phyloP scores from a whole-genome alignment of 2,888 invertebrate genomes.

The Gymnosoma rotundatum region DNA sequence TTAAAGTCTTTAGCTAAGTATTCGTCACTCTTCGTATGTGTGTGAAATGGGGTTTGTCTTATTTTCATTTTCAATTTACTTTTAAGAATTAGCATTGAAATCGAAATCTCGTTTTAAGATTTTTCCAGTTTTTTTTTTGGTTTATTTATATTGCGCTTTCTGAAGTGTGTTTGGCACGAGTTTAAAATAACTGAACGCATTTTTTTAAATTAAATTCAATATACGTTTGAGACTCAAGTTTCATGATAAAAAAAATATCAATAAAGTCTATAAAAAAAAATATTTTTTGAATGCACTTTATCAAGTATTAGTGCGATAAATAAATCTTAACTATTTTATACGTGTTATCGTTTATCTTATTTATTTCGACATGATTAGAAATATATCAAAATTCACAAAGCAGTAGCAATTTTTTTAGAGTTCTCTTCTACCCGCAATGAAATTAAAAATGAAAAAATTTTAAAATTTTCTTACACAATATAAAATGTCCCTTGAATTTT shows the following conservation, averaged over 20 bases:
- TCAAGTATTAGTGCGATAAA: no score
- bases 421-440: no score
- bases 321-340: no score
- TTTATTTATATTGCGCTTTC: slow-evolving; percentile 6
- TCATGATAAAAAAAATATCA: background rate
- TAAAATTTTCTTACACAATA: no score
- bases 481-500: no score
- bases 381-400: no score
- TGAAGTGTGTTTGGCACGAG: slow-evolving; percentile 65
- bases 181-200: slow-evolving; percentile 31
- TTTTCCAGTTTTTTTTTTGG: background rate
- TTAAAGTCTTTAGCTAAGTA: background rate
- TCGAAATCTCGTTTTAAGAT: slow-evolving; percentile 49
- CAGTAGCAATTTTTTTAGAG: no score
- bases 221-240: background rate
- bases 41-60: slow-evolving; percentile 24
- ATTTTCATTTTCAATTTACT: slow-evolving; percentile 47
- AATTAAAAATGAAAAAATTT: no score
- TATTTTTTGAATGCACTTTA: no score
- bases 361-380: no score
- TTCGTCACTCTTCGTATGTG: background rate
- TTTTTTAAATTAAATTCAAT: background rate
- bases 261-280: background rate
- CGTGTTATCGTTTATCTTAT: no score
- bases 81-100: slow-evolving; percentile 61